Evolutionary conservation across 2,888 invertebrate genomes (phyloP).

Genomic region (Glomeris marginata): DNA sequence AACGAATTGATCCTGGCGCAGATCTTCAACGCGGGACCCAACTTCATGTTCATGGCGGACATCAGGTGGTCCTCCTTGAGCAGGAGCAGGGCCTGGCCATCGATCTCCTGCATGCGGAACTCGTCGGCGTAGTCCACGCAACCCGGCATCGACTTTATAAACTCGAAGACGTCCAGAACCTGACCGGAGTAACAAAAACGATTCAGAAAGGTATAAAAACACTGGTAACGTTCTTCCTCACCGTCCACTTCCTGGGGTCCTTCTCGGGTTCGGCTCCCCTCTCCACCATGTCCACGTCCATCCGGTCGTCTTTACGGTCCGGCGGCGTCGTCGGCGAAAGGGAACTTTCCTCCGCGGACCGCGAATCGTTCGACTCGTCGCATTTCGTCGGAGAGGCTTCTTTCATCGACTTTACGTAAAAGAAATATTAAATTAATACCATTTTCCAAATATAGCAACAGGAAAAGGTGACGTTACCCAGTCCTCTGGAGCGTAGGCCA

Average conservation of each 20-base stretch:
- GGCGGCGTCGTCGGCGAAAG: slow-evolving; percentile 14
- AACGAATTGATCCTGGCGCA: slow-evolving; percentile 58
- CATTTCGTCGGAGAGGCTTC: slow-evolving; percentile 11
- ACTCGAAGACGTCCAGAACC: slow-evolving; percentile 73
- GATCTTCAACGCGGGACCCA: slow-evolving; percentile 90
- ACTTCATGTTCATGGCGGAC: slow-evolving; percentile 84
- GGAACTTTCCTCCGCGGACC: slow-evolving; percentile 15
- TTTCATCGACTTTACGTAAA: background rate
- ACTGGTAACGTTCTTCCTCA: slow-evolving; percentile 16
- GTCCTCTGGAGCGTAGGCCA: slow-evolving; percentile 15
- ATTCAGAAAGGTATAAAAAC: background rate
- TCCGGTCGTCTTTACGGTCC: slow-evolving; percentile 14
- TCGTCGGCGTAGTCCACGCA: slow-evolving; percentile 88
- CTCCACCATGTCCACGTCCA: slow-evolving; percentile 14
- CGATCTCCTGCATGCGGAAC: slow-evolving; percentile 88
- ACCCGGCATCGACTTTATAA: slow-evolving; percentile 75
- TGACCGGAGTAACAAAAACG: slow-evolving; percentile 26
- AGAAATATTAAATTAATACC: background rate
- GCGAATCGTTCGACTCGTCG: slow-evolving; percentile 15
- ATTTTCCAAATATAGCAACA: background rate
- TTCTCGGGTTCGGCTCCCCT: slow-evolving; percentile 22
- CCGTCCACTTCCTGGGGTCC: slow-evolving; percentile 48
- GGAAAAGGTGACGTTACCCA: slow-evolving; percentile 12
- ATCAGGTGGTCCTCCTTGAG: slow-evolving; percentile 89
- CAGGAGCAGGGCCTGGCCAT: slow-evolving; percentile 82